These are phyloP conservation scores for Oscheius myriophilus DNA, from an alignment of 2,888 invertebrate species.

Conservation along the genomic window DNA sequence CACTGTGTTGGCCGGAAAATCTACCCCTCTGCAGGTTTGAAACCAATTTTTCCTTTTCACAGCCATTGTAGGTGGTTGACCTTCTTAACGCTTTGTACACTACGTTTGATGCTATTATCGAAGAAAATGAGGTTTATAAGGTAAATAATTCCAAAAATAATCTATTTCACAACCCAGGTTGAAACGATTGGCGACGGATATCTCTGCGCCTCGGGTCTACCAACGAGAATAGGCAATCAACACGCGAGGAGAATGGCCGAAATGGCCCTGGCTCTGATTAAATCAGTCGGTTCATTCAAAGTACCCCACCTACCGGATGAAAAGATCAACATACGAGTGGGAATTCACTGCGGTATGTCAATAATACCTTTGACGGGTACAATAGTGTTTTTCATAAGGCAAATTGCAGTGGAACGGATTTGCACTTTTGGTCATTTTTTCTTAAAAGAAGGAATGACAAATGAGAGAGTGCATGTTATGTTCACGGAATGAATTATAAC, in stretches of 20 bases:
- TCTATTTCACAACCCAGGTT: conserved; percentile 33
- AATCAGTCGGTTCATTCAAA: conserved; percentile 45
- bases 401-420: neutral
- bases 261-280: conserved; percentile 45
- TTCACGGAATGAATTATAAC: neutral
- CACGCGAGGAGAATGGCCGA: conserved; percentile 42
- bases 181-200: conserved; percentile 59
- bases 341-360: conserved; percentile 49
- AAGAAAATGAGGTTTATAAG: conserved; percentile 67
- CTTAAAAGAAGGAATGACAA: conserved; percentile 46
- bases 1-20: conserved; percentile 58
- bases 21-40: conserved; percentile 59
- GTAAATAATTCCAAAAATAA: too few species aligned
- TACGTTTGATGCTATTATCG: conserved; percentile 66
- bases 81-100: conserved; percentile 68
- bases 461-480: conserved; percentile 13
- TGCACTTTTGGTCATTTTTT: too few species aligned
- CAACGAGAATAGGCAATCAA: conserved; percentile 46
- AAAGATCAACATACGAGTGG: conserved; percentile 55
- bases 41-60: neutral
- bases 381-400: neutral
- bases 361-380: too few species aligned
- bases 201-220: conserved; percentile 48
- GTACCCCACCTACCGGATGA: conserved; percentile 65
- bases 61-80: conserved; percentile 58